Evolutionary conservation across 2,888 invertebrate genomes (phyloP).

Genomic region (Shargacucullia verbasci): DNA sequence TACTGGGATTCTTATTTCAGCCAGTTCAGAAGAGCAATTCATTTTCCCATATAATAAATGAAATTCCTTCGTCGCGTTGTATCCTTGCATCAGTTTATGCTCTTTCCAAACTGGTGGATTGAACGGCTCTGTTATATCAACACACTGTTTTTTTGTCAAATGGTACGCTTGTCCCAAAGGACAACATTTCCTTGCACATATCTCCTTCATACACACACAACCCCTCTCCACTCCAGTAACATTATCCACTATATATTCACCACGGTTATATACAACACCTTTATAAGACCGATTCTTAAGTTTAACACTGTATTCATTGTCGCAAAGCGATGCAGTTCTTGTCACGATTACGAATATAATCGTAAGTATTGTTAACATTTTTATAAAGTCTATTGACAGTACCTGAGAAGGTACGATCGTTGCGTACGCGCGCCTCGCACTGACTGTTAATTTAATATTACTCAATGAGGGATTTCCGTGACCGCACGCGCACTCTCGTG

Average conservation of each 20-base stretch:
- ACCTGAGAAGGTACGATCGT: slow-evolving; percentile 31
- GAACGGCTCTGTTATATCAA: slow-evolving; percentile 46
- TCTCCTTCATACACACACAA: slow-evolving; percentile 68
- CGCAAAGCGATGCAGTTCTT: slow-evolving; percentile 42
- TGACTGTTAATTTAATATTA: slow-evolving; percentile 43
- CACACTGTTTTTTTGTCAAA: slow-evolving; percentile 57
- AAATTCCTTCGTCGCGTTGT: slow-evolving; percentile 61
- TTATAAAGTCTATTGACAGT: background rate
- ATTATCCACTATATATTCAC: slow-evolving; percentile 68
- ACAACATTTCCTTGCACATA: slow-evolving; percentile 76
- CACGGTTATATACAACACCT: slow-evolving; percentile 60
- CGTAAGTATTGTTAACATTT: slow-evolving; percentile 26
- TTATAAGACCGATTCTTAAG: slow-evolving; percentile 41
- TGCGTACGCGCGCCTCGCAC: slow-evolving; percentile 37
- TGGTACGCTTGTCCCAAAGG: slow-evolving; percentile 66
- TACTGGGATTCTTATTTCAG: slow-evolving; percentile 48
- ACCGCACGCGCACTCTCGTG: slow-evolving; percentile 29
- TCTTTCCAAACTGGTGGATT: slow-evolving; percentile 69
- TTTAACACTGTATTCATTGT: slow-evolving; percentile 37
- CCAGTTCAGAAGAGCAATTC: slow-evolving; percentile 54
- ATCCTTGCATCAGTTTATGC: slow-evolving; percentile 45
- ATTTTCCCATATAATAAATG: slow-evolving; percentile 65
- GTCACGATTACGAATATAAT: slow-evolving; percentile 36
- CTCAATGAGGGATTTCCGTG: slow-evolving; percentile 41
- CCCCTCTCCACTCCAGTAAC: slow-evolving; percentile 60